These are phyloP conservation scores for Poeciliopsis turneri DNA, from an alignment of 2,797 vertebrate species.

Conservation along the genomic window DNA sequence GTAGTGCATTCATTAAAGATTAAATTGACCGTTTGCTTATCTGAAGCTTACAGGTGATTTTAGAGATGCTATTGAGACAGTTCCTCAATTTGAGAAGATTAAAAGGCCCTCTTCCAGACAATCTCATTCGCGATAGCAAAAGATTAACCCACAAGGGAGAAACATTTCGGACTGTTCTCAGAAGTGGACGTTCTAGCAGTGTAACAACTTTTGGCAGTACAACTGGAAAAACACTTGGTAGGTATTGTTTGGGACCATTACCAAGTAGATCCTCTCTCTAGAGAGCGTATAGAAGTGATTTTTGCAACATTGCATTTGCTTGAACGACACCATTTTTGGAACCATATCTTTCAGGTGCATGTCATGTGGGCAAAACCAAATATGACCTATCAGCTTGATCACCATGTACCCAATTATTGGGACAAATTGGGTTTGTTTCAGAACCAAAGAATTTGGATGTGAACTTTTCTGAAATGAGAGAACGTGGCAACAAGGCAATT, in stretches of 20 bases:
- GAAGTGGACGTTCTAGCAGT: neutral
- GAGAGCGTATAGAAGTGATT: neutral
- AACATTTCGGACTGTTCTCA: neutral
- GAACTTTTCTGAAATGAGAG: neutral
- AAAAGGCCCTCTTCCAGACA: neutral
- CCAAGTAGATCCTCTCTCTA: neutral
- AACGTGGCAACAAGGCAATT: neutral
- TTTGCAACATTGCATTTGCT: neutral
- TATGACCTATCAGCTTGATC: neutral
- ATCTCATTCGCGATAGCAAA: neutral
- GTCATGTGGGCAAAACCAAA: neutral
- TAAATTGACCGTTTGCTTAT: neutral
- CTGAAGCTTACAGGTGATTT: neutral
- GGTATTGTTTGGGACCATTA: neutral
- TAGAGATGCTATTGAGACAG: neutral
- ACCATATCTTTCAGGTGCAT: neutral
- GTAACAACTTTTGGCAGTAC: neutral
- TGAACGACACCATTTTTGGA: neutral
- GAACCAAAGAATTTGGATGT: neutral
- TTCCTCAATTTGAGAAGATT: neutral
- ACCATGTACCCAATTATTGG: neutral
- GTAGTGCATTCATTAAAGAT: neutral
- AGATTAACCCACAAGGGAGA: neutral
- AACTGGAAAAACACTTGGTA: neutral
- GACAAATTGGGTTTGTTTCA: neutral